Percentiles rank a stretch among this genome's conserved stretches.
Conservation (phyloP, 2,797 vertebrate species). For the Esox lucius region DNA sequence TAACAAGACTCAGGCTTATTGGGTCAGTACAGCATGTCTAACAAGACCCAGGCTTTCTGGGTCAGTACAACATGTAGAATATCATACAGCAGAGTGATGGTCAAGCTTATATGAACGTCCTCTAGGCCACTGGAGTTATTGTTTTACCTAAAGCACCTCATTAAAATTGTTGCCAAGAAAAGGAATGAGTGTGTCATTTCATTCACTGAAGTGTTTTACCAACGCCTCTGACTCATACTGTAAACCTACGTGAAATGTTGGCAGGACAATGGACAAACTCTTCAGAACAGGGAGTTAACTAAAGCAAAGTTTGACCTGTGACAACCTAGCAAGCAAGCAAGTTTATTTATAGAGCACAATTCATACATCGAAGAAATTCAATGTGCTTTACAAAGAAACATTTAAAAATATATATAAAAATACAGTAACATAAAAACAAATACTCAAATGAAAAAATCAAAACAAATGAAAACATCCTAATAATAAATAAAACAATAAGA, state of each 20-base stretch:
- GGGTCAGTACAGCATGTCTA: not conserved
- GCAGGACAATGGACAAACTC: not conserved
- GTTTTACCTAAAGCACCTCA: no score
- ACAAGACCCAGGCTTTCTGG: not conserved
- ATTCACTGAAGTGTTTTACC: not conserved
- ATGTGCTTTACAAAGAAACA: no score
- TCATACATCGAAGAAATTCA: no score
- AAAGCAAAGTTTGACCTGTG: not conserved
- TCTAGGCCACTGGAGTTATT: no score
- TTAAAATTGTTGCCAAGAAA: no score
- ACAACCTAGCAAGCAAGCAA: no score
- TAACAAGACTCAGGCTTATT: not conserved
- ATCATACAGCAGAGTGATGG: not conserved
- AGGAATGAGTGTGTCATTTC: not conserved
- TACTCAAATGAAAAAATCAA: no score
- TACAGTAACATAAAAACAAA: no score
- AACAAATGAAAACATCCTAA: no score
- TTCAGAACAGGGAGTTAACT: not conserved
- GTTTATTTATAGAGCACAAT: no score
- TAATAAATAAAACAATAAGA: no score
- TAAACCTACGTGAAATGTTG: not conserved
- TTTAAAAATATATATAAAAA: no score
- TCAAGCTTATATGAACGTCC: not conserved
- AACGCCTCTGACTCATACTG: not conserved
- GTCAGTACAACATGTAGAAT: not conserved